Evolutionary conservation across 35 echinoderm and acorn worm species (phyloP).

Genomic region (Antedon bifida): DNA sequence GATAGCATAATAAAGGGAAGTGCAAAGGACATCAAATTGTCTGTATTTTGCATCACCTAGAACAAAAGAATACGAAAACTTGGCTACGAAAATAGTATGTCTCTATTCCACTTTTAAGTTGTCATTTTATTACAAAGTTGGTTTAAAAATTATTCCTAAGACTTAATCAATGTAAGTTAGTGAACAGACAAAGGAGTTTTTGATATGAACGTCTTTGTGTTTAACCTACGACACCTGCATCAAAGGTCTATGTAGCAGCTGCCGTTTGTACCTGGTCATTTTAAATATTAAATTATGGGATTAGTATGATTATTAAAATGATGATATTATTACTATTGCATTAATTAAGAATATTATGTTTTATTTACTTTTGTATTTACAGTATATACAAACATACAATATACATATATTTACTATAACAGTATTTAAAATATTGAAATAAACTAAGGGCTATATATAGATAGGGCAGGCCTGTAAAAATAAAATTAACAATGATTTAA

Average conservation of each 20-base stretch:
- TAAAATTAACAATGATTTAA: too few species aligned
- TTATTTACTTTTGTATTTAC: too few species aligned
- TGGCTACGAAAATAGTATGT: too few species aligned
- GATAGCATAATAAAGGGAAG: background rate
- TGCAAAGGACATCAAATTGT: background rate
- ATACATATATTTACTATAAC: too few species aligned
- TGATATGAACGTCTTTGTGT: background rate
- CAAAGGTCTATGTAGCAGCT: background rate
- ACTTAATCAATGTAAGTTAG: background rate
- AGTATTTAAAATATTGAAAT: too few species aligned
- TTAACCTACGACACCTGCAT: background rate
- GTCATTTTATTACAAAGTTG: background rate
- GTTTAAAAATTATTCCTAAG: background rate
- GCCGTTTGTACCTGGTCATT: background rate
- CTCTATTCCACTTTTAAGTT: background rate
- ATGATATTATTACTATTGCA: too few species aligned
- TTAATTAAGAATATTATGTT: too few species aligned
- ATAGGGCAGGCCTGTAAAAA: too few species aligned
- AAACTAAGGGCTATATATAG: too few species aligned
- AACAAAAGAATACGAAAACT: background rate
- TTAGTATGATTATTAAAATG: too few species aligned
- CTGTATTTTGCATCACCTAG: background rate
- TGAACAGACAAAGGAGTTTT: background rate
- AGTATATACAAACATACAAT: too few species aligned
- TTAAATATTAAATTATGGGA: too few species aligned